Base-by-base conservation (phyloP, 2,797 vertebrate species). In the Setipinna tenuifilis region DNA sequence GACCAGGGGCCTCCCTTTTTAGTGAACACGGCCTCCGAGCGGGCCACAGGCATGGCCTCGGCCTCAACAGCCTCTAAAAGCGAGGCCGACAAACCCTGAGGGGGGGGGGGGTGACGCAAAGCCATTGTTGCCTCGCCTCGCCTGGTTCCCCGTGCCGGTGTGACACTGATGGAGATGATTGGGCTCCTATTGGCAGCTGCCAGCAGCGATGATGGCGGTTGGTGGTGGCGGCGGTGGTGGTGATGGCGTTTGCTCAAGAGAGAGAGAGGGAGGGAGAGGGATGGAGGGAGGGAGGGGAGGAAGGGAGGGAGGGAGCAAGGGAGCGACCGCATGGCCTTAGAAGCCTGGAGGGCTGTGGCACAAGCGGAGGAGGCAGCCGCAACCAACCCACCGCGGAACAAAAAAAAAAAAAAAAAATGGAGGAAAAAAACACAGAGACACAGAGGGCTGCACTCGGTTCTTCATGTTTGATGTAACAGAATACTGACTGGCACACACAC, bases 381-480 rank as follows among this genome's bases (percentile, higher is more conserved):
- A 75, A 75, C 31, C 68, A 75, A 41, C 68, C 68, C 68, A 75
- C 68, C 68, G 31, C 68, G 31, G 68, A 75, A 75, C 68, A 75
- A 28, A 75, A 75, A 41, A 75, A 31, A 41, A 41, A n/a, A n/a
- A n/a, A n/a, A n/a, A n/a, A n/a, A n/a, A n/a, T n/a, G n/a, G n/a
- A n/a, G n/a, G n/a, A n/a, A 11, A 75, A 3, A 68, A n/a, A 68
- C 25, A 68, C 25, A 65, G 19, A 65, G 19, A 65, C 61, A 65
- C 61, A 65, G 21, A 16, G 65, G 91, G 93, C 92, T 89, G 86
- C 88, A 88, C 87, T 35, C 68, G 35, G 68, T 75, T 41, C 68
- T 83, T 84, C 84, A 92, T 90, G 90, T 91, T 92, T 88, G 81
- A 0, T 89, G 93, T 91, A 94, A 95, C 87, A 87, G 80, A 89